Conservation (phyloP, 2,888 invertebrate genomes). For the Poecilobothrus nobilitatus region DNA sequence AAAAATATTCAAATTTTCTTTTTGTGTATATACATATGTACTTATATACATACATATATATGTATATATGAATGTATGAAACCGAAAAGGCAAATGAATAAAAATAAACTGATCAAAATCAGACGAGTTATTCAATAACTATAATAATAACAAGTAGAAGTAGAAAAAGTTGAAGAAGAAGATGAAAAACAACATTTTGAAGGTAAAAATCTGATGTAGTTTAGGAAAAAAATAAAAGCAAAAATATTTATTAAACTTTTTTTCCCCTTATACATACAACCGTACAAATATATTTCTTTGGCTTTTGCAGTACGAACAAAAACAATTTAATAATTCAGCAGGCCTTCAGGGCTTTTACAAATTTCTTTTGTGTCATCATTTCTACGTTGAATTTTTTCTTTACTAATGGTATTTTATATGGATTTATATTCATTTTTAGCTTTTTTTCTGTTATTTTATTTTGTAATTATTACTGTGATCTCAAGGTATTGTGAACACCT, state of each 20-base stretch:
- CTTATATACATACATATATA: no score
- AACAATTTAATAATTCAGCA: not conserved
- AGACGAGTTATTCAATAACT: no score
- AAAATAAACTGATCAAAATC: no score
- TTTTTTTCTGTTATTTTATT: not conserved
- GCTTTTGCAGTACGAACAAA: no score
- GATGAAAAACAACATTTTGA: no score
- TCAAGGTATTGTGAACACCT: not conserved
- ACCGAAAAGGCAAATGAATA: no score
- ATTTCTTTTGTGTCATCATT: constrained; percentile 2
- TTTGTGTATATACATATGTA: no score
- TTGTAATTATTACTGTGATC: not conserved
- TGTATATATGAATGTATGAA: no score
- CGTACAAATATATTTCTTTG: no score
- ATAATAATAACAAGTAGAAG: no score
- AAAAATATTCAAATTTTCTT: no score
- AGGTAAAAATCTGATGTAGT: not conserved
- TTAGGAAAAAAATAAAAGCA: not conserved
- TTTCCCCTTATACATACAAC: not conserved
- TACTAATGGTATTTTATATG: not conserved
- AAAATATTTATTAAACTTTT: not conserved
- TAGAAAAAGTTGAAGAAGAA: no score
- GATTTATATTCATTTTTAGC: not conserved
- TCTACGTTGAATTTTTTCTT: not conserved
- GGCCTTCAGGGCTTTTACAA: not conserved